Evolutionary conservation across 2,113 vertebrate genomes (phyloP), one percentile per base, ranked within the genome.

Genomic region (Gracilinanus agilis): DNA sequence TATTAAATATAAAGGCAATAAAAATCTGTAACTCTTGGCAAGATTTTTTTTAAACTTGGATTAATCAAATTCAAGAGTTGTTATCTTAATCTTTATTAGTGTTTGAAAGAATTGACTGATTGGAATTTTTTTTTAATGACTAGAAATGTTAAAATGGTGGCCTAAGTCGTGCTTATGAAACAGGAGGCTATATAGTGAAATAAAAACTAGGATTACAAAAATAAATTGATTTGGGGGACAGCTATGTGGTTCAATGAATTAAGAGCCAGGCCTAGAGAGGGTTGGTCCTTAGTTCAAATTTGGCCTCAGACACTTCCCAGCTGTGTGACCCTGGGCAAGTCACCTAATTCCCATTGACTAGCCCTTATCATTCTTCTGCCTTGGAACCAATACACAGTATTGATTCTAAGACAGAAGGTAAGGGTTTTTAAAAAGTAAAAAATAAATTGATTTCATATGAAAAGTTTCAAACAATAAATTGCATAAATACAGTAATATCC

Each of bases 1-100:
- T 95, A 96, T 95, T 96, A 97, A 21, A 96, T 27, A 92, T 96
- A 96, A 97, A 92, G 94, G 55, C 55, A 92, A 53, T 94, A 49
- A 58, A 97, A 94, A 95, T 44, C 3, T 95, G 8, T 92, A 44
- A 58, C 53, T 93, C 0, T 6, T 94, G 94, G 89, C 88, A 96
- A 96, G 54, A 92, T 91, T 75, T 96, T 95, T 96, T 90, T 58
- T 40, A 95, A 92, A 1, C 55, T 94, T 23, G 93, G 49, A 67
- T 34, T 93, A 96, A 96, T 95, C 53, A 91, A 97, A 96, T 96
- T 54, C 90, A 96, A 94, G 95, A 94, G n/a, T 56, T 95, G 53
- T 88, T 89, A 29, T 94, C 75, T 93, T 97, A 25, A 89, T 97
- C 90, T 96, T 53, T 95, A 44, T 95, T 94, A 54, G 44, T 94